Conservation (phyloP, 2,888 invertebrate genomes). For the Cephus spinipes region DNA sequence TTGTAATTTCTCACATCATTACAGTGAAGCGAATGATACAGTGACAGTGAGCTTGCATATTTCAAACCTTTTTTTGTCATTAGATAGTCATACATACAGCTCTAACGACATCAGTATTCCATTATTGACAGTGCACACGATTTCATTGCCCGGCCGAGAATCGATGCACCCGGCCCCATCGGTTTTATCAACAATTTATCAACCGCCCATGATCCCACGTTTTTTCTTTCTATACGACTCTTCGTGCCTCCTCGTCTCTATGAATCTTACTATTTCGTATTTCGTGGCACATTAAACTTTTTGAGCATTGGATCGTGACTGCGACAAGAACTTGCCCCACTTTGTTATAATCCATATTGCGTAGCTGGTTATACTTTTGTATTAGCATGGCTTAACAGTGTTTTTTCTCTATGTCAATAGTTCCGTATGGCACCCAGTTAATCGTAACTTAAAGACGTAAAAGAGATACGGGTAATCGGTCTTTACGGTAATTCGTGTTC, state of each 20-base stretch:
- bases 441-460: background rate
- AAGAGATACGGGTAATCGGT: background rate
- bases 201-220: background rate
- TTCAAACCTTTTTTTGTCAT: background rate
- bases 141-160: background rate
- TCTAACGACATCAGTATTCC: background rate
- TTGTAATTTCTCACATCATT: background rate
- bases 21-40: background rate
- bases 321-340: background rate
- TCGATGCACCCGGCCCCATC: background rate
- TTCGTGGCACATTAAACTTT: background rate
- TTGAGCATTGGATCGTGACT: background rate
- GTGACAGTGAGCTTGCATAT: background rate
- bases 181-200: background rate
- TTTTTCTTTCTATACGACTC: background rate
- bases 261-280: background rate
- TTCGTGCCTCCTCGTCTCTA: background rate
- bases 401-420: background rate
- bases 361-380: background rate
- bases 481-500: background rate
- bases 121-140: background rate
- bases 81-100: background rate
- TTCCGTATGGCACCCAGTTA: background rate
- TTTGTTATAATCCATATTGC: background rate
- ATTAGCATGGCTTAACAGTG: background rate